phyloP scores from a whole-genome alignment of 2,113 vertebrate species.

The Motacilla alba region DNA sequence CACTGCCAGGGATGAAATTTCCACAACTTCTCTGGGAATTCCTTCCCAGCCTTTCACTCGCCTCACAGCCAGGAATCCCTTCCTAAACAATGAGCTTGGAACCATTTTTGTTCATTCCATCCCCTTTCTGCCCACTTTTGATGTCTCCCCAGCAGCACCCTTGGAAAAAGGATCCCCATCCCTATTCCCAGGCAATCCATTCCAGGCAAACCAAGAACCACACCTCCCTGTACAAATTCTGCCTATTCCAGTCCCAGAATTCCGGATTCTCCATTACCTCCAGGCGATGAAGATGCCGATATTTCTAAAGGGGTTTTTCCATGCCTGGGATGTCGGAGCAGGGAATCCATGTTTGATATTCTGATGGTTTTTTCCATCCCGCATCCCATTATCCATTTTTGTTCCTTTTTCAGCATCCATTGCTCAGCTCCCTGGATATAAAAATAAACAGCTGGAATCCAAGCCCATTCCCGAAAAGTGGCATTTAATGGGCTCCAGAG shows the following conservation, averaged over 20 bases:
- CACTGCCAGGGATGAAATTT: background rate
- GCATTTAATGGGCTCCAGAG: background rate
- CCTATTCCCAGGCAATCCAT: too few relatives aligned
- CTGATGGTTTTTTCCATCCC: background rate
- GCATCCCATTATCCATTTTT: background rate
- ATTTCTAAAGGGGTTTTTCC: background rate
- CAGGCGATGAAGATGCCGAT: background rate
- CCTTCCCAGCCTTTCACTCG: background rate
- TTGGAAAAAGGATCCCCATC: too few relatives aligned
- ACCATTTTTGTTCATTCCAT: rapidly evolving
- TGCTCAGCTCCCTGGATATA: background rate
- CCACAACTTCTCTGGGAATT: background rate
- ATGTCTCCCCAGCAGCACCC: too few relatives aligned
- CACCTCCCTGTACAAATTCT: too few relatives aligned
- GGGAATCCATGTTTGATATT: background rate
- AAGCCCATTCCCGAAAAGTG: background rate
- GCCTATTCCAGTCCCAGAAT: background rate
- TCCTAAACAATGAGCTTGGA: rapidly evolving
- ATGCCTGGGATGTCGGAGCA: background rate
- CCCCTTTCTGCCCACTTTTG: background rate
- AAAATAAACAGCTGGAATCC: background rate
- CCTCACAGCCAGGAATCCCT: background rate
- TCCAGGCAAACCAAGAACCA: background rate
- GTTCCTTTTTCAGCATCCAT: background rate
- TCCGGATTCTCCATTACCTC: background rate